A percentile compares a stretch with the other conserved stretches of the same genome.
Evolutionary conservation across 2,888 invertebrate genomes (phyloP).

Genomic region (Troilus luridus): DNA sequence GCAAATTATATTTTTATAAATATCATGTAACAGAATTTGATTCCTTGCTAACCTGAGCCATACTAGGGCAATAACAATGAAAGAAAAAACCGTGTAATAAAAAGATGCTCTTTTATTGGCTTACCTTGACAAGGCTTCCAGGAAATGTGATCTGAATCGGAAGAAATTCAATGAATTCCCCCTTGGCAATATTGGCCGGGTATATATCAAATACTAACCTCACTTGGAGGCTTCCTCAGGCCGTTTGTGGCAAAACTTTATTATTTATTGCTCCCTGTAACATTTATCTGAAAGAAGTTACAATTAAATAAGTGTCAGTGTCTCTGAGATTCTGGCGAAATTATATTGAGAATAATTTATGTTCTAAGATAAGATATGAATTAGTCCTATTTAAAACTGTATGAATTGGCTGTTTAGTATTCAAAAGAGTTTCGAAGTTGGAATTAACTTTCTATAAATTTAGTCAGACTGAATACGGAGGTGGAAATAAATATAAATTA

Average conservation of each 20-base stretch:
- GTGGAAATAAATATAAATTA: neutral
- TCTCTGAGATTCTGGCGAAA: neutral
- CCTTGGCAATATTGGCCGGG: slow-evolving; percentile 15
- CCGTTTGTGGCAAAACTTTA: neutral
- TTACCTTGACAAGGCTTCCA: neutral
- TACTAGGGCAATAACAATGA: neutral
- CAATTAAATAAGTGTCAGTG: slow-evolving; percentile 9
- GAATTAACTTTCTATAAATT: neutral
- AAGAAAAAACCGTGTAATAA: neutral
- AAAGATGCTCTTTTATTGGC: neutral
- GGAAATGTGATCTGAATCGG: slow-evolving; percentile 14
- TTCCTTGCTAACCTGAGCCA: neutral
- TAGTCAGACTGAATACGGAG: neutral
- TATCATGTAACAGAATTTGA: neutral
- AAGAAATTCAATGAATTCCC: slow-evolving; percentile 40
- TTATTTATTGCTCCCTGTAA: slow-evolving; percentile 16
- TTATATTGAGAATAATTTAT: neutral
- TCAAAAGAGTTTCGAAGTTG: neutral
- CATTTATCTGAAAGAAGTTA: slow-evolving; percentile 31
- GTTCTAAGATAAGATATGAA: neutral
- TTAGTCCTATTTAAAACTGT: neutral
- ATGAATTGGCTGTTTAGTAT: neutral
- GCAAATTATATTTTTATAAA: neutral
- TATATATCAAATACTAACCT: slow-evolving; percentile 41
- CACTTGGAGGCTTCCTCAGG: neutral